These are phyloP conservation scores for Trissonchulus latispiculum DNA, from an alignment of 2,888 invertebrate genomes.

Conservation along the genomic window DNA sequence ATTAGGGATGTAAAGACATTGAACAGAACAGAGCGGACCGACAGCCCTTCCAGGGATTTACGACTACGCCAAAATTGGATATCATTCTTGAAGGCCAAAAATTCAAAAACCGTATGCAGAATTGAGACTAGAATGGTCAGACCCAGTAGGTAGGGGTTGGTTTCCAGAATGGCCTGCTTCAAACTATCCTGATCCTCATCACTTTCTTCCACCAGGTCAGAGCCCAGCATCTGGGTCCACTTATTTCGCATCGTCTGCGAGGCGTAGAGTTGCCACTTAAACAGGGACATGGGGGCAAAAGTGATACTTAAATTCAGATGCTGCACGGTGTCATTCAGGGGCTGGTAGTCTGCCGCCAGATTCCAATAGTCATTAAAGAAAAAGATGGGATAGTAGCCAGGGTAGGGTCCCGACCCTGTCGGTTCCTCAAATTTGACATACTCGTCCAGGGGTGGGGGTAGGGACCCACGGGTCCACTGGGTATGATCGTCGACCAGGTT, in stretches of 20 bases:
- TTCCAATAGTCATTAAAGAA: slow-evolving; percentile 99
- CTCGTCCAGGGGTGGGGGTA: slow-evolving; percentile 29
- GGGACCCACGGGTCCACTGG: slow-evolving; percentile 60
- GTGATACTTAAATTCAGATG: slow-evolving; percentile 49
- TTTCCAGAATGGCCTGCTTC: slow-evolving; percentile 81
- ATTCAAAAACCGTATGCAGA: slow-evolving; percentile 91
- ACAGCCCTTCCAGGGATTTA: slow-evolving; percentile 88
- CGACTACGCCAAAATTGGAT: slow-evolving; percentile 99
- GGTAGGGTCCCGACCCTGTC: too few relatives aligned
- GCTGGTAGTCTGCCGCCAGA: slow-evolving; percentile 74
- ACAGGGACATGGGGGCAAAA: slow-evolving; percentile 73
- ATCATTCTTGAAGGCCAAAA: slow-evolving; percentile 98
- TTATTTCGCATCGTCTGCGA: slow-evolving; percentile 87
- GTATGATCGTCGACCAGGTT: slow-evolving; percentile 92
- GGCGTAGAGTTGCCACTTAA: slow-evolving; percentile 96
- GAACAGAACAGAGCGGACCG: slow-evolving; percentile 94
- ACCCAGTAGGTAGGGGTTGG: slow-evolving; percentile 79
- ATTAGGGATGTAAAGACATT: slow-evolving; percentile 93
- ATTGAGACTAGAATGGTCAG: slow-evolving; percentile 83
- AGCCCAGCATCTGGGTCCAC: slow-evolving; percentile 55
- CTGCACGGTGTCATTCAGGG: slow-evolving; percentile 29
- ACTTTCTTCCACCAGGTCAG: slow-evolving; percentile 50
- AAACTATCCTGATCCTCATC: slow-evolving; percentile 59
- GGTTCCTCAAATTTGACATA: slow-evolving; percentile 54
- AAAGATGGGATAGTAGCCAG: slow-evolving; percentile 83